Conservation (phyloP, 2,797 vertebrate species). For the Okamejei kenojei region DNA sequence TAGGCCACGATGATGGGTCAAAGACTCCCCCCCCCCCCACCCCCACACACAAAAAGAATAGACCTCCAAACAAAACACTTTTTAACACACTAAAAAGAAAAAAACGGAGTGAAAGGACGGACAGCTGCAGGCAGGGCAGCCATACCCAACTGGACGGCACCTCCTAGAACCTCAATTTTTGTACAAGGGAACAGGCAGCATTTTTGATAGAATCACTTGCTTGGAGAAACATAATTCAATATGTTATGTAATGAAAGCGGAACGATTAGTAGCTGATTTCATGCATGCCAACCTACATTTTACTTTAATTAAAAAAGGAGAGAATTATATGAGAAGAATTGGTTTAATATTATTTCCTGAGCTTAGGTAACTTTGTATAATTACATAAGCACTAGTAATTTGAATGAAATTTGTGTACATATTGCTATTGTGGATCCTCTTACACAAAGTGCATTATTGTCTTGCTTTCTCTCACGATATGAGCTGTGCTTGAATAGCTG, state of each 20-base stretch:
- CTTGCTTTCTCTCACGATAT: not conserved
- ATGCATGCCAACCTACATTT: not conserved
- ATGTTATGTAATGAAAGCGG: not conserved
- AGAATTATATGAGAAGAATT: not conserved
- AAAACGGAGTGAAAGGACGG: too few species aligned
- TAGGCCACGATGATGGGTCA: too few species aligned
- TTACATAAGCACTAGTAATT: not conserved
- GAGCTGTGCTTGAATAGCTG: not conserved
- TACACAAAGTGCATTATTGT: not conserved
- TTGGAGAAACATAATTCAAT: not conserved
- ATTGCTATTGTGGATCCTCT: not conserved
- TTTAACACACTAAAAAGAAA: too few species aligned
- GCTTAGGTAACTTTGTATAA: not conserved
- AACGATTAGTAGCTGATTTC: not conserved
- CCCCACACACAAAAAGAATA: too few species aligned
- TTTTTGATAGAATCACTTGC: not conserved
- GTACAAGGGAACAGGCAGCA: not conserved
- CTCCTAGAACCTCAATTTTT: not conserved
- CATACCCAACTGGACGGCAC: too few species aligned
- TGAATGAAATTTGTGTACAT: not conserved
- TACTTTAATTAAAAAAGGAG: not conserved
- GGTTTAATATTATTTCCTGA: not conserved
- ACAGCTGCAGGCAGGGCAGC: too few species aligned
- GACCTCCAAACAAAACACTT: too few species aligned
- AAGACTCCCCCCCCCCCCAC: too few species aligned